Evolutionary conservation across 2,888 invertebrate genomes (phyloP), one percentile per base, ranked within the genome.

Genomic region (Apomyelois bistriatella): DNA sequence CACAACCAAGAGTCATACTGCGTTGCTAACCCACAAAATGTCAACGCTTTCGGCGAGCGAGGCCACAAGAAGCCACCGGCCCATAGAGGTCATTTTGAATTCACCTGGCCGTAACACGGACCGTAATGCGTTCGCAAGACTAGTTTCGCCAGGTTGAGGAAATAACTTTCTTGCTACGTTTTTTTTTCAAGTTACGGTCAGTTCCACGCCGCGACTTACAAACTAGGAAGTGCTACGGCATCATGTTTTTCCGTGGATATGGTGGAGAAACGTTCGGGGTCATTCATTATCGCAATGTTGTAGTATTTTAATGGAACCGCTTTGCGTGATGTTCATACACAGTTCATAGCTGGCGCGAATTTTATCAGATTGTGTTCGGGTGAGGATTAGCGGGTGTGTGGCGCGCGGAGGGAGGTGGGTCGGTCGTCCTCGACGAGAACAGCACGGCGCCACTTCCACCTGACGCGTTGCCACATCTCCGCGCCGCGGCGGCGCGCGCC

Each of bases 51-150:
- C 79, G 75, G 74, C 70, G 74, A 82, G 82, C 87, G 88, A 87
- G 90, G 89, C 88, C 87, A 80, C 74, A 78, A 83, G 81, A 84
- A 86, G 86, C 90, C 79, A 83, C 85, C 82, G 85, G 87, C 81
- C 80, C 80, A 88, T 90, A 90, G 90, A 90, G 90, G 90, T 90
- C 90, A 90, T 88, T 90, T 90, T 89, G 75, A 82, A 86, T 88
- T 85, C 85, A 88, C 85, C 86, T 87, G 89, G 87, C 84, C 80
- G 82, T 84, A 87, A 85, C 86, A 81, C 83, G 79, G 79, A 82
- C 85, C 79, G 85, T 89, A 88, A 88, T 87, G 82, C 82, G 87
- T 88, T 85, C 79, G 84, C 85, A 72, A 82, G 85, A 87, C 89
- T 89, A 89, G 89, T 90, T 90, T 89, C 80, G 89, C 88, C 85